Conservation (phyloP, 2,797 vertebrate genomes). For the Buceros bicornis region DNA sequence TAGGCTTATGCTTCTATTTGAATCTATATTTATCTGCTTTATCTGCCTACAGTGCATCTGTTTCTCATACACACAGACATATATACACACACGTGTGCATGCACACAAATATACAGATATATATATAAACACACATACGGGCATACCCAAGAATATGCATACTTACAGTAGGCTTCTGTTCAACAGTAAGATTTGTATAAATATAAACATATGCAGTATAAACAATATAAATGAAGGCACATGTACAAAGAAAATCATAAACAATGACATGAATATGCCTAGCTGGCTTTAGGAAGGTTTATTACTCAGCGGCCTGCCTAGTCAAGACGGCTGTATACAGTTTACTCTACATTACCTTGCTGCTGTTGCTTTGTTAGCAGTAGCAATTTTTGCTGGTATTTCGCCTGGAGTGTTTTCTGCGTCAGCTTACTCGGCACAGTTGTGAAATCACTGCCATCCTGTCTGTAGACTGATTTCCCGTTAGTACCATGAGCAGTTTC, state of each 20-base stretch:
- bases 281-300: constrained; percentile 31
- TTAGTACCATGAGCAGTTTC: not conserved
- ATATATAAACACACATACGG: constrained; percentile 78
- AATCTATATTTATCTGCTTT: constrained; percentile 84
- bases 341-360: constrained; percentile 27
- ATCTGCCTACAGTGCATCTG: constrained; percentile 86
- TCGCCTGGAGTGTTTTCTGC: not conserved
- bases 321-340: not conserved
- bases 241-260: constrained; percentile 37
- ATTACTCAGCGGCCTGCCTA: constrained; percentile 8
- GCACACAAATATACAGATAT: constrained; percentile 62
- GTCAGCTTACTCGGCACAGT: not conserved
- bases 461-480: not conserved
- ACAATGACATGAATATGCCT: constrained; percentile 27
- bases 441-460: constrained; percentile 19
- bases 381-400: constrained; percentile 9
- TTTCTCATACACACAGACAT: constrained; percentile 83
- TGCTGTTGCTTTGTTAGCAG: constrained; percentile 9
- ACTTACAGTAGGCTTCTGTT: constrained; percentile 71
- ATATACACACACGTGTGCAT: constrained; percentile 71
- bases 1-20: constrained; percentile 82
- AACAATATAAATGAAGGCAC: constrained; percentile 44
- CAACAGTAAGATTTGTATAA: constrained; percentile 63
- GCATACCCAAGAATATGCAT: constrained; percentile 58
- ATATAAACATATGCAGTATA: constrained; percentile 72